Base-by-base conservation (phyloP, 2,113 vertebrate genomes). In the Chaetodon auriga region DNA sequence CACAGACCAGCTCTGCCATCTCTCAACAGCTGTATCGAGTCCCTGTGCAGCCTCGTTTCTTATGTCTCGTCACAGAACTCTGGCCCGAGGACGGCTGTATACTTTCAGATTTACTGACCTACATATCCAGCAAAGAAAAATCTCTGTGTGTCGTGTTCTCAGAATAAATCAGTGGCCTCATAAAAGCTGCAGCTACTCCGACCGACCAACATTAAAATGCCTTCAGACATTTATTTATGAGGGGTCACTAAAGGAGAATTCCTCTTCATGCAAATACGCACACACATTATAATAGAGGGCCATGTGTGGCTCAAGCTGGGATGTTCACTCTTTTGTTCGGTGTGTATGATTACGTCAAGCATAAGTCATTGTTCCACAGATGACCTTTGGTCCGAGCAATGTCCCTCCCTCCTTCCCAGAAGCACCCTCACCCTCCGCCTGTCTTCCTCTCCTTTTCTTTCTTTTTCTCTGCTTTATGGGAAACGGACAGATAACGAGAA, bases 261-360 rank as follows among this genome's bases (percentile, higher is more conserved):
- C 72, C 58, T 79, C 23, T 35, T 74, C 72, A 80, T 57, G 70
- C 23, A 71, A 48, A 72, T 38, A 80, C 57, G 43, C 65, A 23
- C 46, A 80, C 25, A 71, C 38, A 21, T 21, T 45, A 15, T 38
- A 45, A 57, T 45, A 41, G 58, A 53, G 41, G 30, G 63, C 90
- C 83, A 87, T 90, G 88, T 90, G 91, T 49, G 77, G 75, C 53
- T 54, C 35, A 81, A 84, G 85, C 88, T 90, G 85, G 77, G 64
- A 68, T 36, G 23, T 79, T 86, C 77, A 10, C 19, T 75, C 66
- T 62, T 80, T 80, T 89, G 81, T 86, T 83, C 41, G 14, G 10
- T 80, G 68, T 61, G 53, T 71, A 46, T 53, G 46, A 75, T 83
- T 57, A 76, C 75, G 78, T 86, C 83, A 83, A 57, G 73, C 79